Base-by-base conservation (phyloP, 2,888 invertebrate genomes). In the Mantis religiosa region DNA sequence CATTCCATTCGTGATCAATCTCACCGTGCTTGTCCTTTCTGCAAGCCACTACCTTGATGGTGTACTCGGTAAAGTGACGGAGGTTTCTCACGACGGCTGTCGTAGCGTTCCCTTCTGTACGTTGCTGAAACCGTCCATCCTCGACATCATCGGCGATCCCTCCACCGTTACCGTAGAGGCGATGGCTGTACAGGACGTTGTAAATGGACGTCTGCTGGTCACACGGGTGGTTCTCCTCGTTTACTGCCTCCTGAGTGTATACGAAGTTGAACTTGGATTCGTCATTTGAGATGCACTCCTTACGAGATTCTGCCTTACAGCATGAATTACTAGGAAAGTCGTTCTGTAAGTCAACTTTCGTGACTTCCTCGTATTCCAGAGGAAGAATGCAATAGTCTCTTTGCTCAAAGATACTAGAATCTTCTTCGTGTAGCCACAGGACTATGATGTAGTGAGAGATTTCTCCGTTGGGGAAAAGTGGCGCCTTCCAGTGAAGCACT, bases 31-130 rank as follows among this genome's bases (percentile, higher is more conserved):
- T 85, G 90, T 90, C 87, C 91, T 92, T 71, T 90, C 95, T 94
- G 91, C 96, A 96, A 0, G 95, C 96, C 15, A 94, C 93, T 30
- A 96, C 92, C 87, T 94, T 94, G 86, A 96, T 93, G 0, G 94
- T 93, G 91, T 97, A 96, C 83, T 94, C 92, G 0, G 94, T 94
- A 91, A 93, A 96, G 90, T 95, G 95, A 28, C 93, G 92, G 84
- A 96, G 92, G n/a, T 94, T 92, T 0, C 91, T 90, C 6, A 95
- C 87, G 1, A 90, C 91, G 41, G 90, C 87, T 28, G 82, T 88
- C 20, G 87, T 88, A 1, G 30, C 84, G n/a, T 87, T 89, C 3
- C 54, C 83, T 83, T 86, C 89, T 6, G 86, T 6, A 28, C 54
- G 41, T 47, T 87, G 85, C 15, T 83, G 28, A 54, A 87, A 83